Conservation (phyloP, 2,113 vertebrate species). For the Otis tarda region DNA sequence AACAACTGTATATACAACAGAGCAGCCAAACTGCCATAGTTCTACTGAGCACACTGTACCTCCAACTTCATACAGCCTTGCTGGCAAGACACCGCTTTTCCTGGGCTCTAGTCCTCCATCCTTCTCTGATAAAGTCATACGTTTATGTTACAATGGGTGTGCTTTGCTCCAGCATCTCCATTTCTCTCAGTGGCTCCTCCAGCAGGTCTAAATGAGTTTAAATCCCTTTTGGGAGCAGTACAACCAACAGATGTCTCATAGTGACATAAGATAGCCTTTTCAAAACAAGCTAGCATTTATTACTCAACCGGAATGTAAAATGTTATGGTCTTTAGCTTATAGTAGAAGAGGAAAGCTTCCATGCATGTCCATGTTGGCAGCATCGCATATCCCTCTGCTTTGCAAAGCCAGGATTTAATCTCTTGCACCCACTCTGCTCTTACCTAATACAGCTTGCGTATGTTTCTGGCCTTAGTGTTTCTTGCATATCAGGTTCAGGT, state of each 20-base stretch:
- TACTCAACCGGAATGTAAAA: constrained; percentile 54
- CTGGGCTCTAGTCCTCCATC: background rate
- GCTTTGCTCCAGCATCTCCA: background rate
- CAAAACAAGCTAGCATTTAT: constrained; percentile 56
- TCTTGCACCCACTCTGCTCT: background rate
- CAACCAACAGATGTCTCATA: constrained; percentile 1
- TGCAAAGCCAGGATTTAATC: constrained; percentile 3
- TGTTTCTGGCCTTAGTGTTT: background rate
- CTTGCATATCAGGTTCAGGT: background rate
- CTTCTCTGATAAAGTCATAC: background rate
- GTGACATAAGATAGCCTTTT: constrained; percentile 51
- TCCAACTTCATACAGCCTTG: background rate
- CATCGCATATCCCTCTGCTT: background rate
- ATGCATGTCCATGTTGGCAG: constrained; percentile 28
- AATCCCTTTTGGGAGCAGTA: constrained; percentile 1
- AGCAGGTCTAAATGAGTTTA: constrained; percentile 28
- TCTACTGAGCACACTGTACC: fast-evolving
- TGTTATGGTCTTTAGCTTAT: constrained; percentile 49
- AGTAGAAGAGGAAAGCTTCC: constrained; percentile 44
- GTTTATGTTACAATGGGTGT: background rate
- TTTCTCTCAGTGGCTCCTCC: background rate
- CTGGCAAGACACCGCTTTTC: background rate
- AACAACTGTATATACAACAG: background rate
- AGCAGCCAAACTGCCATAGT: background rate
- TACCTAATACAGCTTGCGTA: background rate